These are phyloP conservation scores for Clepsis dumicolana DNA, from an alignment of 2,888 invertebrate genomes.

Conservation along the genomic window DNA sequence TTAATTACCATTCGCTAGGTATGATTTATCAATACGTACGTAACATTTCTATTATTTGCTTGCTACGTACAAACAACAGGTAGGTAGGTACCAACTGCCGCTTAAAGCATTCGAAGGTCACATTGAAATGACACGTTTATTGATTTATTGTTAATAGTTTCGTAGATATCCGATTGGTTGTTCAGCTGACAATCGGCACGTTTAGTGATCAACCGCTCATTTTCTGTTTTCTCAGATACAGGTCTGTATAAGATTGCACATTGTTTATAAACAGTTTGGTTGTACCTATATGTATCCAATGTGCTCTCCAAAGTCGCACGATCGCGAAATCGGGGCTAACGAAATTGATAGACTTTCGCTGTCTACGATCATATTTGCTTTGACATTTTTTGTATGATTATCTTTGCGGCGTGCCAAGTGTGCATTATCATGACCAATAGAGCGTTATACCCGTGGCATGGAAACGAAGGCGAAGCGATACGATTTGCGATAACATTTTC, in stretches of 20 bases:
- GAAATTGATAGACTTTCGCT: slow-evolving; percentile 77
- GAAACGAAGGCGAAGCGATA: slow-evolving; percentile 24
- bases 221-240: slow-evolving; percentile 50
- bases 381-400: slow-evolving; percentile 48
- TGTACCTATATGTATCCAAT: no score
- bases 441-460: slow-evolving; percentile 33
- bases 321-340: slow-evolving; percentile 70
- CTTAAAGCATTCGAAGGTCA: slow-evolving; percentile 25
- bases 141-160: slow-evolving; percentile 32
- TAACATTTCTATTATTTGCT: slow-evolving; percentile 1
- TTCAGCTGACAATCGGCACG: slow-evolving; percentile 31
- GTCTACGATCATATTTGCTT: slow-evolving; percentile 56
- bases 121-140: slow-evolving; percentile 31
- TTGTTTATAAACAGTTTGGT: slow-evolving; percentile 58
- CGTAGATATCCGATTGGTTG: slow-evolving; percentile 11
- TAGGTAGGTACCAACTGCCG: neutral
- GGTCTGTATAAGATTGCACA: slow-evolving; percentile 49
- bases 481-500: slow-evolving; percentile 34
- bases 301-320: slow-evolving; percentile 56
- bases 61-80: neutral
- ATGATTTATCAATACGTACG: neutral
- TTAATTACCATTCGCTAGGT: neutral
- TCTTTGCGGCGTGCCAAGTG: slow-evolving; percentile 19
- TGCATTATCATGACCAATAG: slow-evolving; percentile 42
- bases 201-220: slow-evolving; percentile 32